phyloP scores from a whole-genome alignment of 2,797 vertebrate genomes.

The Helarctos malayanus region DNA sequence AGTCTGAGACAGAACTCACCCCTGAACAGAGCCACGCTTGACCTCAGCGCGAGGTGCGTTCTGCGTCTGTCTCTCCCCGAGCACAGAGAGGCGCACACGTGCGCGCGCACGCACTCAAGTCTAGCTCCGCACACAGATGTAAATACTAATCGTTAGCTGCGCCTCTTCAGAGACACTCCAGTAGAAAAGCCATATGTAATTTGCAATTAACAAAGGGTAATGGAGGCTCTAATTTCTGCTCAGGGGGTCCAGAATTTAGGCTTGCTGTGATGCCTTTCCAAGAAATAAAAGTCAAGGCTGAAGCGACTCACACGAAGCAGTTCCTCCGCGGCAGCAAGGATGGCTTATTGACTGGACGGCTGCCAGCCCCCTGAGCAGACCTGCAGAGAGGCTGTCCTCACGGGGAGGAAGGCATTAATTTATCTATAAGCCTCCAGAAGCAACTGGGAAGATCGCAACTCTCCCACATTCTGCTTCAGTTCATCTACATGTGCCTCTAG shows the following conservation, averaged over 20 bases:
- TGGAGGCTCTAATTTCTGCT: slow-evolving; percentile 11
- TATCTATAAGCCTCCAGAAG: slow-evolving; percentile 57
- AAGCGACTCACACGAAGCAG: neutral
- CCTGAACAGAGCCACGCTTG: neutral
- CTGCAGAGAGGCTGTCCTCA: neutral
- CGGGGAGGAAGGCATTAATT: slow-evolving; percentile 34
- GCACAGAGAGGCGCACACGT: fast-evolving
- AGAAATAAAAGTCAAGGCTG: slow-evolving; percentile 64
- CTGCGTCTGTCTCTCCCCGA: neutral
- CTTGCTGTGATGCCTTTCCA: neutral
- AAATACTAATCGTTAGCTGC: neutral
- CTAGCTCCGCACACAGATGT: neutral
- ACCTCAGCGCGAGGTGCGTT: neutral
- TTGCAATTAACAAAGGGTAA: slow-evolving; percentile 44
- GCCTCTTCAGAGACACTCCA: neutral
- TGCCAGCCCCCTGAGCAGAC: neutral
- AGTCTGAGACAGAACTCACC: neutral
- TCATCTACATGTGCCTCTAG: slow-evolving; percentile 32
- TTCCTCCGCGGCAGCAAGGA: neutral
- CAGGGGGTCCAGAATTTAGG: slow-evolving; percentile 1
- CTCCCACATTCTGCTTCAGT: slow-evolving; percentile 19
- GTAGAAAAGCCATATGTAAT: slow-evolving; percentile 33
- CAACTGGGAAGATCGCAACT: neutral
- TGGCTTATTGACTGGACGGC: neutral
- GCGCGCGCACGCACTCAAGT: fast-evolving